Evolutionary conservation across 2,113 vertebrate species (phyloP), one percentile per base, ranked within the genome.

Genomic region (Thamnophis sirtalis): DNA sequence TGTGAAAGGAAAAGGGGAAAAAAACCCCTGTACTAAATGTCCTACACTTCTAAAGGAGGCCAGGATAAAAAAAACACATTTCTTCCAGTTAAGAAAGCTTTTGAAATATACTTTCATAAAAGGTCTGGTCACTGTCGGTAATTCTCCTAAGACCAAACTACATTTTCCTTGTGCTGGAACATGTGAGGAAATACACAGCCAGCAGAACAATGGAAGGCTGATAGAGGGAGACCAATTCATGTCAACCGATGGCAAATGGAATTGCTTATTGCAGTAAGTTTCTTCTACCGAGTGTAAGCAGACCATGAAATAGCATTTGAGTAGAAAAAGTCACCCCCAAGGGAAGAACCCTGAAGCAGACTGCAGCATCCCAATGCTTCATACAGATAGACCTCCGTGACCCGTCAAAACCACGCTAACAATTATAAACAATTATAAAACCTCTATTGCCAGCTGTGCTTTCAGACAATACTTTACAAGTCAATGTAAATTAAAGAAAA

Each of bases 1-100:
- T 90, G 15, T 58, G 93, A 91, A 93, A 91, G 22, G 22, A 22
- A 10, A 5, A 49, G 0, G 28, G 73, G 94, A 94, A 91, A 24
- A 58, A 94, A 94, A 92, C 90, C 48, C 87, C 0, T 21, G 60
- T 13, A 87, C 68, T 84, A 28, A 93, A 88, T 0, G 0, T 48
- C 38, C n/a, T 85, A 90, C 1, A 48, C 8, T 95, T 17, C 51
- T 68, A 22, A 56, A 91, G 26, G 68, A 93, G 7, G 9, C 73
- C 28, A 15, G 86, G 4, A 94, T 90, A 94, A 93, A 93, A 50
- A 50, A 94, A 63, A 92, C 33, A 13, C 15, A 92, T 24, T 86
- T 86, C 60, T 93, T 63, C 89, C 13, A 9, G 33, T 13, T 91
- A 80, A 73, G 80, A 95, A 95, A 94, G 92, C 2, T 56, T 89